phyloP scores from a whole-genome alignment of 2,888 invertebrate genomes.

The Oxyscelio sp. region DNA sequence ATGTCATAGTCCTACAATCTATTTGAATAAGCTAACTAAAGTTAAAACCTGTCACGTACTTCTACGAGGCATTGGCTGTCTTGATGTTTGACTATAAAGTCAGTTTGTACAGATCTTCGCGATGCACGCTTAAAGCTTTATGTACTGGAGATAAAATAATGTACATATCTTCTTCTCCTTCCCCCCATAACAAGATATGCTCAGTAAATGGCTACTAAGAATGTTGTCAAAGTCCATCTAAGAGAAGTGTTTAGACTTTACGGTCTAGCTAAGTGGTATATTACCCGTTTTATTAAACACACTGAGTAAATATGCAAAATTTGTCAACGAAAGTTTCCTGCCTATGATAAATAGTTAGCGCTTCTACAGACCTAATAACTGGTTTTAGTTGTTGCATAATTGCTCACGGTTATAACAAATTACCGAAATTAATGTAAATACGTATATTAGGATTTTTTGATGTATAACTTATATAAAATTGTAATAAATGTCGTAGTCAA shows the following conservation, averaged over 20 bases:
- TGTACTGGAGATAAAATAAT: conserved; percentile 62
- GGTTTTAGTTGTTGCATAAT: conserved; percentile 23
- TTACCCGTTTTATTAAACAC: conserved; percentile 42
- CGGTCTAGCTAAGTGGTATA: conserved; percentile 36
- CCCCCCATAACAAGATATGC: conserved; percentile 43
- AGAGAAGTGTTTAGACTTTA: conserved; percentile 47
- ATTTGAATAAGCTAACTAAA: conserved; percentile 58
- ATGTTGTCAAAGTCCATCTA: conserved; percentile 67
- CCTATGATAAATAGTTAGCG: not conserved
- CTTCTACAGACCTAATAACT: conserved; percentile 5
- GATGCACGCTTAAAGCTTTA: conserved; percentile 61
- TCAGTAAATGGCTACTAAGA: conserved; percentile 59
- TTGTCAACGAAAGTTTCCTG: conserved; percentile 48
- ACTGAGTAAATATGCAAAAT: conserved; percentile 31
- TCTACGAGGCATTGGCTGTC: conserved; percentile 44
- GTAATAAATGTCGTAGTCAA: conserved; percentile 18
- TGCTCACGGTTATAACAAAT: not conserved
- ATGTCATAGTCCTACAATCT: conserved; percentile 80
- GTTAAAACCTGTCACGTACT: conserved; percentile 56
- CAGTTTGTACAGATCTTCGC: conserved; percentile 57
- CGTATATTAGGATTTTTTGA: not conserved
- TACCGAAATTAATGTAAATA: conserved; percentile 20
- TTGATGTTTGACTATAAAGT: conserved; percentile 56
- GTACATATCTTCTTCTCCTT: conserved; percentile 49
- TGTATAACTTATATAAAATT: conserved; percentile 20